Evolutionary conservation across 2,888 invertebrate species (phyloP).

Genomic region (Melanargia galathea): DNA sequence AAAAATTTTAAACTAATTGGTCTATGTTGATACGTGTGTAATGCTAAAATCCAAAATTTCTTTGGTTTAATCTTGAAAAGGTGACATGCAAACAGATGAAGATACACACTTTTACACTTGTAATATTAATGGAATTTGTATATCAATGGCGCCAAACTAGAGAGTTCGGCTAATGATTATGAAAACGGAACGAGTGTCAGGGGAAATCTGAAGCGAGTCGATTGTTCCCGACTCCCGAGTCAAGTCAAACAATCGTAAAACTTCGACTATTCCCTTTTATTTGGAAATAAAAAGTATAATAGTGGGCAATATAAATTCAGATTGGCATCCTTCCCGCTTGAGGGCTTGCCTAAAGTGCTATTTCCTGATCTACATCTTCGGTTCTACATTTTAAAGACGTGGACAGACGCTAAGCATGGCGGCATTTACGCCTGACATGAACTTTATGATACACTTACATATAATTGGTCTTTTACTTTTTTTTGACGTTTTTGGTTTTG

Average conservation of each 20-base stretch:
- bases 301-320: constrained; percentile 42
- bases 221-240: constrained; percentile 43
- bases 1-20: too few relatives aligned
- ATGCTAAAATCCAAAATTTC: too few relatives aligned
- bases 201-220: constrained; percentile 61
- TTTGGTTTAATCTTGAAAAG: too few relatives aligned
- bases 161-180: constrained; percentile 25
- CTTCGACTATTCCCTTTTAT: constrained; percentile 41
- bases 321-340: constrained; percentile 31
- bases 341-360: constrained; percentile 23
- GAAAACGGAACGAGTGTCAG: constrained; percentile 48
- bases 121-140: background rate
- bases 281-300: constrained; percentile 43
- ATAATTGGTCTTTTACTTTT: too few relatives aligned
- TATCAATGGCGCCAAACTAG: background rate
- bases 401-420: background rate
- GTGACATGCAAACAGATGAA: background rate
- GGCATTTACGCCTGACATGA: too few relatives aligned
- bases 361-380: constrained; percentile 29
- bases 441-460: too few relatives aligned
- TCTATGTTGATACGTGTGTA: too few relatives aligned
- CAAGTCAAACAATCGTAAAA: constrained; percentile 47
- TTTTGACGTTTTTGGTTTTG: too few relatives aligned
- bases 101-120: background rate
- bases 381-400: constrained; percentile 19